phyloP scores from a whole-genome alignment of 2,113 vertebrate genomes.

The Pelusios castaneus region DNA sequence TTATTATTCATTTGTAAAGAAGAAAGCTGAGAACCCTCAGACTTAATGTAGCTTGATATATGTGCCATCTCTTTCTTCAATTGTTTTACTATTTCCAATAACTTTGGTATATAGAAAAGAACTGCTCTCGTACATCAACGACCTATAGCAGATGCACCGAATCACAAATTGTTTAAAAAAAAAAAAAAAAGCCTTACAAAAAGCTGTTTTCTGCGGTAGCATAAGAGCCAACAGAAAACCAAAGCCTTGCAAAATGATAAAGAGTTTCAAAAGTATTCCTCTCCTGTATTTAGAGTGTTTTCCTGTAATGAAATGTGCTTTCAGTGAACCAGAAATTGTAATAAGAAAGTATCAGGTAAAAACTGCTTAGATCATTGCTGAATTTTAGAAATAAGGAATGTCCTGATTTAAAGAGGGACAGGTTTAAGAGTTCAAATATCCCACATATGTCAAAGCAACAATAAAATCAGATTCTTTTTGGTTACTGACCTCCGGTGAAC shows the following conservation, averaged over 20 bases:
- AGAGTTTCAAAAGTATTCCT: constrained; percentile 44
- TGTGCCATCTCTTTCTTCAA: constrained; percentile 8
- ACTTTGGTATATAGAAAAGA: background rate
- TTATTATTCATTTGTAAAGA: constrained; percentile 33
- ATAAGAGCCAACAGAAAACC: constrained; percentile 33
- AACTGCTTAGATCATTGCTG: constrained; percentile 52
- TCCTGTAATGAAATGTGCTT: constrained; percentile 25
- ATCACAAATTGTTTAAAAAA: constrained; percentile 33
- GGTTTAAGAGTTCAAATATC: constrained; percentile 9
- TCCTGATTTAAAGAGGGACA: constrained; percentile 7
- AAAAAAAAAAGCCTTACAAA: background rate
- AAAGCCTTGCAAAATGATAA: constrained; percentile 25
- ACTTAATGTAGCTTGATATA: background rate
- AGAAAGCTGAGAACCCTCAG: constrained; percentile 23
- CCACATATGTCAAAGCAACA: background rate
- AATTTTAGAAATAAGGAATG: constrained; percentile 49
- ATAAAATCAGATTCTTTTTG: constrained; percentile 9
- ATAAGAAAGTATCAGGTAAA: constrained; percentile 55
- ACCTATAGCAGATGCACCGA: constrained; percentile 13
- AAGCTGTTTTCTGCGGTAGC: background rate
- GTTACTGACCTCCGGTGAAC: constrained; percentile 11
- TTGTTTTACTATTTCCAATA: background rate
- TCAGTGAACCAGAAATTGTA: constrained; percentile 61
- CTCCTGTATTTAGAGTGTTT: constrained; percentile 19
- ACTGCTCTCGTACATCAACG: constrained; percentile 4